phyloP scores from a whole-genome alignment of 1,140 invertebrate species.

The Papilio machaon region DNA sequence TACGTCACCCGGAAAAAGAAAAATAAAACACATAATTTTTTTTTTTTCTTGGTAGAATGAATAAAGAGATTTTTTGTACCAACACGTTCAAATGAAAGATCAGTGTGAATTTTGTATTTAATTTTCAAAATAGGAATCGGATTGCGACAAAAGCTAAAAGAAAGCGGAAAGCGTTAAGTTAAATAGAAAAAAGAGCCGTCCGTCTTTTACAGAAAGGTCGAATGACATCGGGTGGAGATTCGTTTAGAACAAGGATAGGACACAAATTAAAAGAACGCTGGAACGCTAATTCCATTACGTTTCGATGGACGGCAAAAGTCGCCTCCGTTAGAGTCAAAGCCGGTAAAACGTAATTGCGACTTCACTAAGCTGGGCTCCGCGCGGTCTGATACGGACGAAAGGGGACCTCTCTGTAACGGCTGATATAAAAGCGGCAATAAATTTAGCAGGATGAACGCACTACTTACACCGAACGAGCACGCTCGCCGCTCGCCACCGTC shows the following conservation, averaged over 20 bases:
- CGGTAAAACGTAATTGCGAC: constrained; percentile 81
- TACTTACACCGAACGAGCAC: constrained; percentile 76
- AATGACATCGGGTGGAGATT: constrained; percentile 58
- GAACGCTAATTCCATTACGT: constrained; percentile 81
- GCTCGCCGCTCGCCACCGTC: constrained; percentile 51
- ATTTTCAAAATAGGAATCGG: constrained; percentile 14
- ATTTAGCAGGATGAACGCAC: constrained; percentile 81
- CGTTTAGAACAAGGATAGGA: constrained; percentile 73
- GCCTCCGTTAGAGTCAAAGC: constrained; percentile 77
- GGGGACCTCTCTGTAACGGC: constrained; percentile 77
- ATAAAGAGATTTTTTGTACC: background rate
- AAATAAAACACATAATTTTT: background rate
- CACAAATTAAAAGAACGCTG: constrained; percentile 79
- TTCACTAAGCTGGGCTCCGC: constrained; percentile 80
- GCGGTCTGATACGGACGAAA: constrained; percentile 76
- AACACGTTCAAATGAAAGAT: background rate
- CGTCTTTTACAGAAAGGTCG: constrained; percentile 47
- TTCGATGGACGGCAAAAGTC: constrained; percentile 81
- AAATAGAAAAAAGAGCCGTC: constrained; percentile 41
- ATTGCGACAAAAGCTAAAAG: constrained; percentile 12
- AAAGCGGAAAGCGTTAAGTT: constrained; percentile 32
- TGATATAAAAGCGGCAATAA: constrained; percentile 82
- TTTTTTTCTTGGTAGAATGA: background rate
- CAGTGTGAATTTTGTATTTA: constrained; percentile 17
- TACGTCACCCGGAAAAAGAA: background rate